Conservation (phyloP, 2,797 vertebrate species). For the Microctenopoma steveboyesi region DNA sequence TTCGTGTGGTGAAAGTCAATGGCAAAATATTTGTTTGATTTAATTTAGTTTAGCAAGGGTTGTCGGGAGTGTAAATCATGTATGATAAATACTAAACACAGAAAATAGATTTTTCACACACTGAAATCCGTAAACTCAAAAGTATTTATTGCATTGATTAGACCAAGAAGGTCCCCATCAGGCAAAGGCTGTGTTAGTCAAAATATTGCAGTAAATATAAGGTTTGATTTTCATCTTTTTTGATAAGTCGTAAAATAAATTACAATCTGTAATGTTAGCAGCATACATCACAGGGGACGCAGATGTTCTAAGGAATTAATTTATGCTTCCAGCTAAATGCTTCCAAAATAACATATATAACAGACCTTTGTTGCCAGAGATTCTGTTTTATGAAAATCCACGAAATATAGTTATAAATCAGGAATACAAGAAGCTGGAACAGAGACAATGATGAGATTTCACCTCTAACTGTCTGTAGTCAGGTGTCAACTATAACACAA, state of each 20-base stretch:
- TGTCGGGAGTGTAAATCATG: not conserved
- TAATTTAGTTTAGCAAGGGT: not conserved
- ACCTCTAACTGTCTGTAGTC: not conserved
- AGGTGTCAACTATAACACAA: conserved; percentile 4
- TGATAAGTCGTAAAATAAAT: not conserved
- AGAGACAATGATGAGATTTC: not conserved
- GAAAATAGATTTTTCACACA: too few species aligned
- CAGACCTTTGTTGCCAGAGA: not conserved
- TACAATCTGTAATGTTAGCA: not conserved
- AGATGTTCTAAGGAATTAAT: not conserved
- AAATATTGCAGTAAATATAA: too few species aligned
- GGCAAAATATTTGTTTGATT: not conserved
- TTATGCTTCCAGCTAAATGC: conserved; percentile 8
- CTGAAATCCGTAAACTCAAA: too few species aligned
- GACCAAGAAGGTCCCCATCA: too few species aligned
- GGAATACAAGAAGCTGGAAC: not conserved
- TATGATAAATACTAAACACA: too few species aligned
- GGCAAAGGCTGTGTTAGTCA: too few species aligned
- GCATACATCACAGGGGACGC: not conserved
- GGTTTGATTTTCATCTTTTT: too few species aligned
- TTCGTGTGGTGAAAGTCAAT: not conserved
- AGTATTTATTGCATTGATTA: too few species aligned
- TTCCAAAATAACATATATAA: not conserved
- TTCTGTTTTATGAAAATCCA: conserved; percentile 6
- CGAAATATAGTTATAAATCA: conserved; percentile 11